Evolutionary conservation across 2,797 vertebrate genomes (phyloP).

Genomic region (Rhyacichthys aspro): DNA sequence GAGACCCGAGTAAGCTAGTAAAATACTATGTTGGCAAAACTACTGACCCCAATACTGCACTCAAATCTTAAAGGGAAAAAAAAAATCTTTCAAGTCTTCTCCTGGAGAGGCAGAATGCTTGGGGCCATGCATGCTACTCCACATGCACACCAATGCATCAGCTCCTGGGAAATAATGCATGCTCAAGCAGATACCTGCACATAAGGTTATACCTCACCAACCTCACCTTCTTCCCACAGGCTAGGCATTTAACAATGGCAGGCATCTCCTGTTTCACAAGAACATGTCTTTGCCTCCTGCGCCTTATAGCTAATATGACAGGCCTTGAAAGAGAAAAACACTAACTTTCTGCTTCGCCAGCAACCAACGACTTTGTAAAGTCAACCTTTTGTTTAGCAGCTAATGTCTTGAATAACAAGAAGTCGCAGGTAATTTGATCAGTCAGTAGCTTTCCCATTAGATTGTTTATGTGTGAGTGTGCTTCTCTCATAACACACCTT

Average conservation of each 20-base stretch:
- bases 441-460: slow-evolving; percentile 20
- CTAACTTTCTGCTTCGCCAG: slow-evolving; percentile 38
- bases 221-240: neutral
- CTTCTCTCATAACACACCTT: slow-evolving; percentile 8
- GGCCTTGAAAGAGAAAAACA: slow-evolving; percentile 46
- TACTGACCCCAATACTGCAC: slow-evolving; percentile 69
- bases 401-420: slow-evolving; percentile 59
- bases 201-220: slow-evolving; percentile 13
- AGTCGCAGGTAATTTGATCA: slow-evolving; percentile 54
- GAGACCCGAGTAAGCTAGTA: slow-evolving; percentile 47
- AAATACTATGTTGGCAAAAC: slow-evolving; percentile 71
- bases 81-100: slow-evolving; percentile 14
- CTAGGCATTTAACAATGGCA: neutral
- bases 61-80: slow-evolving; percentile 50
- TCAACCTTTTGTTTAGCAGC: slow-evolving; percentile 53
- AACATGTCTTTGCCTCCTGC: slow-evolving; percentile 32
- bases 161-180: slow-evolving; percentile 22
- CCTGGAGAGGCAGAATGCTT: slow-evolving; percentile 14
- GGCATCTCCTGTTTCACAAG: slow-evolving; percentile 47
- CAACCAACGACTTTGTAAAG: slow-evolving; percentile 66
- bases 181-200: slow-evolving; percentile 26
- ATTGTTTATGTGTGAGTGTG: neutral
- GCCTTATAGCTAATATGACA: slow-evolving; percentile 38
- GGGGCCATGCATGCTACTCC: slow-evolving; percentile 14
- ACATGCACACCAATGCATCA: slow-evolving; percentile 23